A percentile compares a stretch with the other conserved stretches of the same genome.
These are phyloP conservation scores for Galbula dea DNA, from an alignment of 2,113 vertebrate species.

Conservation along the genomic window DNA sequence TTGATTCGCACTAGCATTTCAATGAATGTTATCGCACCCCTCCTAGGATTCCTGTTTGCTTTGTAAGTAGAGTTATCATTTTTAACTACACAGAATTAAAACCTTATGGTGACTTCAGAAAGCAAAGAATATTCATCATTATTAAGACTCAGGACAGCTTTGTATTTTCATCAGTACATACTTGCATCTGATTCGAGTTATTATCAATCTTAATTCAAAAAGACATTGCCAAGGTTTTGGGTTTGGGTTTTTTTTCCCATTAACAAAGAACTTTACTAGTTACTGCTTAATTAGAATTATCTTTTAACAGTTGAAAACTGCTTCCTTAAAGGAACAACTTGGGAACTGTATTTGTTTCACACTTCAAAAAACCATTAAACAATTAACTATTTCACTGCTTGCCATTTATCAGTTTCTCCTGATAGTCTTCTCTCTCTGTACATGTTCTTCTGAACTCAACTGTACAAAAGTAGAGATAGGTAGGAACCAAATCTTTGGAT, in stretches of 20 bases:
- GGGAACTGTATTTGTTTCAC: not conserved
- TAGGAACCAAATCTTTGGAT: conserved; percentile 46
- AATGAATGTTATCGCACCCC: conserved; percentile 58
- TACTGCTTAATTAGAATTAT: not conserved
- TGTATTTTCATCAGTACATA: conserved; percentile 44
- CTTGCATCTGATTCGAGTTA: not conserved
- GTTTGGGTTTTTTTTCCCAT: conserved; percentile 6
- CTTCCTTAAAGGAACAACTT: not conserved
- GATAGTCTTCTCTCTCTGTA: conserved; percentile 6
- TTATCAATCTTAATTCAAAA: conserved; percentile 40
- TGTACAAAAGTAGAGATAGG: conserved; percentile 38
- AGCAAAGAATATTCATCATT: conserved; percentile 49
- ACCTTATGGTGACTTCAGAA: conserved; percentile 19
- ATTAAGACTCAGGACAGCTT: conserved; percentile 35
- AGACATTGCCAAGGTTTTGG: conserved; percentile 68
- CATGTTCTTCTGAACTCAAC: not conserved
- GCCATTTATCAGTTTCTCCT: not conserved
- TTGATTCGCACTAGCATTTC: conserved; percentile 39
- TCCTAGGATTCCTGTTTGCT: conserved; percentile 37
- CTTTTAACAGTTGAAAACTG: conserved; percentile 7
- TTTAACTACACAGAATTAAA: conserved; percentile 52
- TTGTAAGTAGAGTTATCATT: conserved; percentile 27
- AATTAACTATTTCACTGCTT: not conserved
- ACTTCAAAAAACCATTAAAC: not conserved
- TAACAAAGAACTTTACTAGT: not conserved